Base-by-base conservation (phyloP, 2,113 vertebrate species). In the Furnarius figulus region DNA sequence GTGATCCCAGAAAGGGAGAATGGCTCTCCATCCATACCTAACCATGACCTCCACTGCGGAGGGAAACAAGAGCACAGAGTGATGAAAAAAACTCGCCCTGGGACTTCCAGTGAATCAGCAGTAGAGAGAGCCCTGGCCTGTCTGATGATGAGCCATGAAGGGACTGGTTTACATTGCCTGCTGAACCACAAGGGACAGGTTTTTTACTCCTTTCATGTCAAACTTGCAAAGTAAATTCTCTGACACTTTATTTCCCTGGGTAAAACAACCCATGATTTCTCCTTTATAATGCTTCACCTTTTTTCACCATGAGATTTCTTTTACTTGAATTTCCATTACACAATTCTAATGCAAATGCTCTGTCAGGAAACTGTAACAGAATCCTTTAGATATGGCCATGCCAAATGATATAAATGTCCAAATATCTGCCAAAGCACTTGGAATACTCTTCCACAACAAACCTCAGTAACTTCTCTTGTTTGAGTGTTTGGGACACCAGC, bases 91-190 rank as follows among this genome's bases (percentile, higher is more conserved):
- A 13, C 55, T 70, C 20, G 0, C 40, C n/a, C 47, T 68, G 61
- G 42, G 77, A 85, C 21, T 95, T 61, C 10, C 80, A 93, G 58
- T 75, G 87, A 70, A 87, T 85, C 77, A 94, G 81, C 53, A 84
- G 84, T 56, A 72, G 77, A 89, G 61, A 39, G 10, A n/a, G 68
- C 72, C 61, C 40, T 33, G 82, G 73, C 18, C 52, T 68, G n/a
- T 28, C 56, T 47, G 55, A 24, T 0, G 0, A 3, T 9, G 42
- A 87, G 33, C 61, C 65, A 24, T 6, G 31, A 37, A 40, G 24
- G 28, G 10, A 25, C 31, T 46, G 37, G 14, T 42, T 68, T 46
- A 23, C 11, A 27, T 11, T 6, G 1, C 42, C 56, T 67, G 80
- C 65, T 49, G 61, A 56, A 75, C 12, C 44, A 47, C 7, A 37